These are phyloP conservation scores for Panzeria rudis DNA, from an alignment of 2,888 invertebrate species.

Conservation along the genomic window DNA sequence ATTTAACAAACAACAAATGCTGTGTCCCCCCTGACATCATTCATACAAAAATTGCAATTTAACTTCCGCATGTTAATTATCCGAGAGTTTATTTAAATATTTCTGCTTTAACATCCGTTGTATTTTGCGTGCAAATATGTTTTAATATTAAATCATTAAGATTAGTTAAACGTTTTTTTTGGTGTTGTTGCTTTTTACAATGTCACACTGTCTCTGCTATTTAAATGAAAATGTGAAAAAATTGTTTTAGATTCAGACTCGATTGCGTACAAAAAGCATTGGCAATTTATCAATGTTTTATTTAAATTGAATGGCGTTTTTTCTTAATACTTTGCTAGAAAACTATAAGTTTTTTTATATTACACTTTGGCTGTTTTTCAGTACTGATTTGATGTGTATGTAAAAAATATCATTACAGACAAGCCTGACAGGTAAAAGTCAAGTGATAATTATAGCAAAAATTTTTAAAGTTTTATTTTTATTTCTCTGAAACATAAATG, in stretches of 20 bases:
- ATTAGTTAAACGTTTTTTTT: background rate
- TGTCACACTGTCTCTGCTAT: slow-evolving; percentile 54
- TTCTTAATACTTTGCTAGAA: slow-evolving; percentile 5
- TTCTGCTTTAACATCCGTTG: slow-evolving; percentile 58
- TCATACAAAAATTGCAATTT: background rate
- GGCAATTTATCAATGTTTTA: slow-evolving; percentile 69
- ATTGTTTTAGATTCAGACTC: slow-evolving; percentile 32
- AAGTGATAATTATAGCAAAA: slow-evolving; percentile 37
- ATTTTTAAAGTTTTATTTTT: background rate
- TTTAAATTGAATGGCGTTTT: slow-evolving; percentile 43
- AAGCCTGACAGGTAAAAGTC: slow-evolving; percentile 57
- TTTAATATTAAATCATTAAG: slow-evolving; percentile 6
- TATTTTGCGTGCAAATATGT: background rate
- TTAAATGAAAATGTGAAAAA: slow-evolving; percentile 14
- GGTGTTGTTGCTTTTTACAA: slow-evolving; percentile 21
- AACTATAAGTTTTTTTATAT: background rate
- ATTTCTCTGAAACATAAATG: background rate
- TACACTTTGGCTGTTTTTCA: slow-evolving; percentile 5
- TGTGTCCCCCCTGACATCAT: background rate
- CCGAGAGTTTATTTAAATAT: slow-evolving; percentile 53
- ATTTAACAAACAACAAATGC: too few relatives aligned
- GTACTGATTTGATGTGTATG: background rate
- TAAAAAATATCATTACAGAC: slow-evolving; percentile 42
- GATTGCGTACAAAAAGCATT: slow-evolving; percentile 54
- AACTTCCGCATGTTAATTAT: slow-evolving; percentile 71